Percentiles rank a stretch among this genome's conserved stretches.
These are phyloP conservation scores for Mythimna vitellina DNA, from an alignment of 2,888 invertebrate genomes.

Conservation along the genomic window DNA sequence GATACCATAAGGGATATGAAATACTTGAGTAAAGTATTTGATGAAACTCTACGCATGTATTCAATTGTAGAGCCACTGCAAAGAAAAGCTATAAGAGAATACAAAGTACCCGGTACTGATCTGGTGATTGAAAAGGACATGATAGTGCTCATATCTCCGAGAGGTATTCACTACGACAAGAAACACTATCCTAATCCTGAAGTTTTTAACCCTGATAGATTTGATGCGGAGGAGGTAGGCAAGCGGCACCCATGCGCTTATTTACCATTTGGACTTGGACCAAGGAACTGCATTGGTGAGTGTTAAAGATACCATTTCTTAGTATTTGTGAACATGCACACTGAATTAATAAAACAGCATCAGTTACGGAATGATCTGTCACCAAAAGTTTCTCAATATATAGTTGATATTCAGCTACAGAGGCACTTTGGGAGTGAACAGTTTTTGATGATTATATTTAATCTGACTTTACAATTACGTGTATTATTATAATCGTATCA, in stretches of 20 bases:
- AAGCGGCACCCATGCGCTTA: slow-evolving; percentile 77
- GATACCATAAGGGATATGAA: slow-evolving; percentile 79
- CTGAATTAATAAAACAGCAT: neutral
- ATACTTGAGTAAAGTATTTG: slow-evolving; percentile 80
- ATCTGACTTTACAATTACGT: no score
- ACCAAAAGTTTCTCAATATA: neutral
- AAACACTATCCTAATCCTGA: slow-evolving; percentile 82
- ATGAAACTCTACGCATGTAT: slow-evolving; percentile 82
- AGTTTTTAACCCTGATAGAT: slow-evolving; percentile 85
- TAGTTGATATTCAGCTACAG: neutral
- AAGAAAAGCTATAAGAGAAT: slow-evolving; percentile 74
- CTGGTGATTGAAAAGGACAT: slow-evolving; percentile 75
- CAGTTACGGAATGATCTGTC: no score
- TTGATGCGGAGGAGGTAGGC: slow-evolving; percentile 73
- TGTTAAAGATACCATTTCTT: slow-evolving; percentile 32
- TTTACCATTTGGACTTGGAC: slow-evolving; percentile 83
- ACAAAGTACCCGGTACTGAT: slow-evolving; percentile 78
- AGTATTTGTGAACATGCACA: neutral
- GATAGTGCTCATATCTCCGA: slow-evolving; percentile 73
- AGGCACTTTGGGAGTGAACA: neutral
- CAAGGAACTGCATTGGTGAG: slow-evolving; percentile 83
- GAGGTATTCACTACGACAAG: slow-evolving; percentile 82
- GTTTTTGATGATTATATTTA: neutral
- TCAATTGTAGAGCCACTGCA: slow-evolving; percentile 81
- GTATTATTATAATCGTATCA: neutral